Percentiles rank a stretch among this genome's conserved stretches.
Evolutionary conservation across 2,797 vertebrate species (phyloP).

Genomic region (Sebastes matsubarae): DNA sequence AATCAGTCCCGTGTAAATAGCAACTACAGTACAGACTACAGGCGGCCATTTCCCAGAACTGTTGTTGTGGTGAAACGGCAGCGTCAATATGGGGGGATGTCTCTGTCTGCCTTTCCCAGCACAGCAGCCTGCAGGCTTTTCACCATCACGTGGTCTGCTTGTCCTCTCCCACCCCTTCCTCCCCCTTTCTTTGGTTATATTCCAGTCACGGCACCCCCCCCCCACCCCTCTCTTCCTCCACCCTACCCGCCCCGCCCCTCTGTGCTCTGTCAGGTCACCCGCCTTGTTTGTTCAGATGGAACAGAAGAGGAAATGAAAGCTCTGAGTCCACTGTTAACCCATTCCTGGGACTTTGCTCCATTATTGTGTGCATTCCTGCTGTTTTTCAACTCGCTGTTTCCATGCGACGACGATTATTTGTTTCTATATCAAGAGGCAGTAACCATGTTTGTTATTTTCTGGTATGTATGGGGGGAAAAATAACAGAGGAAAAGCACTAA

Average conservation of each 20-base stretch:
- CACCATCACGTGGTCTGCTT: conserved; percentile 75
- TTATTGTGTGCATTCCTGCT: conserved; percentile 48
- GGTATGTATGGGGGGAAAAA: not conserved
- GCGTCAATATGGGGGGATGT: conserved; percentile 75
- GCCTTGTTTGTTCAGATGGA: conserved; percentile 87
- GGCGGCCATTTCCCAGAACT: conserved; percentile 83
- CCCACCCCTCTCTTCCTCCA: not conserved
- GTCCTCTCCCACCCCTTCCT: conserved; percentile 49
- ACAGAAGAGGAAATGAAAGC: conserved; percentile 84
- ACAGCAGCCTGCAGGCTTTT: conserved; percentile 80
- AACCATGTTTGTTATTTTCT: conserved; percentile 15
- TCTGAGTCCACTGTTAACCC: conserved; percentile 79
- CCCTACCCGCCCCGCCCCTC: conserved; percentile 58
- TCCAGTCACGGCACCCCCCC: conserved; percentile 73
- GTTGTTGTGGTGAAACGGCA: conserved; percentile 80
- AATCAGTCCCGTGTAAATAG: conserved; percentile 74
- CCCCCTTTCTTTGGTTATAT: conserved; percentile 72
- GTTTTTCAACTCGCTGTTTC: conserved; percentile 21
- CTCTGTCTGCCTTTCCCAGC: conserved; percentile 78
- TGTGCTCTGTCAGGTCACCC: conserved; percentile 83
- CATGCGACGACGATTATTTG: conserved; percentile 25
- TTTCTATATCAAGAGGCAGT: conserved; percentile 8
- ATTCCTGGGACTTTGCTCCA: conserved; percentile 58
- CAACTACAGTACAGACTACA: conserved; percentile 68
- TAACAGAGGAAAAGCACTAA: conserved; percentile 18